Conservation (phyloP, 2,797 vertebrate species). For the Enteromius paludinosus region DNA sequence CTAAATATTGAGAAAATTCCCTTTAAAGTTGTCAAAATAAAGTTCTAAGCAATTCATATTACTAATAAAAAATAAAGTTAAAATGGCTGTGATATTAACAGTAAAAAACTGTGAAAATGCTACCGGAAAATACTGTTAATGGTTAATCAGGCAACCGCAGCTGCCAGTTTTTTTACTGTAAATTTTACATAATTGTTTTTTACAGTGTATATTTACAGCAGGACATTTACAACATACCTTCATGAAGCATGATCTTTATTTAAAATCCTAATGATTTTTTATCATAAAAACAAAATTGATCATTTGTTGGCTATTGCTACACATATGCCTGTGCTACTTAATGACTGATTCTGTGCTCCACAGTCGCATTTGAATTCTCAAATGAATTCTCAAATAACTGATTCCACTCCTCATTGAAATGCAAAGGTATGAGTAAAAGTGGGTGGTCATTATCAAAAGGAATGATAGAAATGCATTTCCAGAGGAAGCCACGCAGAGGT, state of each 20-base stretch:
- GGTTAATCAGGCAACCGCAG: too few relatives aligned
- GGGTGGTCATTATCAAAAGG: not conserved
- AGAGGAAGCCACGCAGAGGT: slow-evolving; percentile 39
- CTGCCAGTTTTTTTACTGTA: too few relatives aligned
- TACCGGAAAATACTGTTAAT: too few relatives aligned
- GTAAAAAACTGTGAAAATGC: too few relatives aligned
- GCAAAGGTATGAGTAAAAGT: not conserved
- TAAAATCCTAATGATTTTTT: not conserved
- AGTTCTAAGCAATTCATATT: not conserved
- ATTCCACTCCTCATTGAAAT: slow-evolving; percentile 14
- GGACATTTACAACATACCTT: not conserved
- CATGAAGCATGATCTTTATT: not conserved
- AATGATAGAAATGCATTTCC: slow-evolving; percentile 8
- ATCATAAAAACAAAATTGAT: not conserved
- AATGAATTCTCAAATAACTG: not conserved
- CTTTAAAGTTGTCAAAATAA: too few relatives aligned
- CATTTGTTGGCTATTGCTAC: not conserved
- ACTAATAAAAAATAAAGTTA: not conserved
- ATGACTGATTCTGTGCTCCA: too few relatives aligned
- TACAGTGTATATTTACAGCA: not conserved
- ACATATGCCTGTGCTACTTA: not conserved
- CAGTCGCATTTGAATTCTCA: not conserved
- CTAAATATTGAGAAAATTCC: not conserved
- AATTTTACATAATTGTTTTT: too few relatives aligned
- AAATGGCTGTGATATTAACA: too few relatives aligned